Evolutionary conservation across 2,888 invertebrate genomes (phyloP), one percentile per base, ranked within the genome.

Genomic region (Plagodis dolabraria): DNA sequence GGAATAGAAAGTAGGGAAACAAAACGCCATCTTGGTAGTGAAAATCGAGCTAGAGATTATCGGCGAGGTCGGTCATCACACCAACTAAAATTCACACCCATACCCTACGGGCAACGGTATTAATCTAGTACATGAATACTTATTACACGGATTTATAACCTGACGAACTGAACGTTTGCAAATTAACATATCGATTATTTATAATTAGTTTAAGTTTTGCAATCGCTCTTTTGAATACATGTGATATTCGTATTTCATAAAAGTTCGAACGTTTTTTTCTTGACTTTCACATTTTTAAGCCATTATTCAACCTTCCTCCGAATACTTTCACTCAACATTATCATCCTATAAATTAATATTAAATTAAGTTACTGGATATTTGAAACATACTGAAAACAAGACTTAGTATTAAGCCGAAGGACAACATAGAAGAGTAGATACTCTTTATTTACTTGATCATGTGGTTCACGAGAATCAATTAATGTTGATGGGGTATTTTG

Each of bases 41-140:
- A 57, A 42, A 7, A 6, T 7, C 50, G 47, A 38, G 10, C 11
- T 35, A 47, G 5, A 47, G 51, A 10, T 42, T 10, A 52, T 12
- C 59, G 56, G 36, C 53, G 50, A 9, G 61, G 51, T 11, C 61
- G 52, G 12, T 40, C 56, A 9, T 62, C 63, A 38, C 48, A 38
- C 44, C 7, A 22, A 10, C 36, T 58, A 8, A 51, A 59, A 5
- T 64, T 52, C 43, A 57, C 55, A 38, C 63, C 64, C 8, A 46
- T 67, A 10, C 57, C 57, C 9, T 68, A 60, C 40, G 58, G 63
- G 34, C 36, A 43, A 46, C 57, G 62, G 9, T 56, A 55, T 34
- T 55, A 51, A 35, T 50, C 12, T 47, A 50, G 51, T 52, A 33
- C 8, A 33, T 5, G n/a, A 36, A 36, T 9, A 33, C 45, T 38